Conservation (phyloP, 2,888 invertebrate species). For the Monoplex corrugatus region DNA sequence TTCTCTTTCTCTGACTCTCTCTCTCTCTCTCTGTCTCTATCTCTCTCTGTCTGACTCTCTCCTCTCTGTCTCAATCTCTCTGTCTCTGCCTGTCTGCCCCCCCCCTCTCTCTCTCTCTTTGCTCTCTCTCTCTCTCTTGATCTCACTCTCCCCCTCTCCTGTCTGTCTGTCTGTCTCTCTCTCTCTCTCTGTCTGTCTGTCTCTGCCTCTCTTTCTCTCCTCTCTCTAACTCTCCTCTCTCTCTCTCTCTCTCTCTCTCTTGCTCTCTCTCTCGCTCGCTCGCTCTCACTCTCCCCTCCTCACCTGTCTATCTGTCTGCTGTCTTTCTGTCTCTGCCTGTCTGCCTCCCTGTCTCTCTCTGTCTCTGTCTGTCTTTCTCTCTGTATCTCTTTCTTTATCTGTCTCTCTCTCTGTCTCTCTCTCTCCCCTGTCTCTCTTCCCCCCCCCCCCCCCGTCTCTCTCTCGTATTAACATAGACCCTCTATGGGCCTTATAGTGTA, state of each 20-base stretch:
- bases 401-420: background rate
- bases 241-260: background rate
- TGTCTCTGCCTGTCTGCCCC: background rate
- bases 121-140: no score
- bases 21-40: background rate
- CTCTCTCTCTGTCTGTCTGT: no score
- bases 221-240: no score
- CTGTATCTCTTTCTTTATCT: background rate
- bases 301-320: background rate
- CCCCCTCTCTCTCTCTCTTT: background rate
- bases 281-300: background rate
- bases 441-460: no score
- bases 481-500: no score
- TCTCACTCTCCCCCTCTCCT: no score
- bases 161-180: no score
- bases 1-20: background rate
- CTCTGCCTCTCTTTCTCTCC: no score
- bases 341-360: background rate
- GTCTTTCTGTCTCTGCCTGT: background rate
- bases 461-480: background rate
- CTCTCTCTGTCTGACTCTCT: background rate
- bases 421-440: background rate
- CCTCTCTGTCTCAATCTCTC: background rate
- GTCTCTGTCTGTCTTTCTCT: no score
- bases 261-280: background rate